A percentile compares a stretch with the other conserved stretches of the same genome.
Evolutionary conservation across 2,113 vertebrate species (phyloP).

Genomic region (Oenanthe oenanthe): DNA sequence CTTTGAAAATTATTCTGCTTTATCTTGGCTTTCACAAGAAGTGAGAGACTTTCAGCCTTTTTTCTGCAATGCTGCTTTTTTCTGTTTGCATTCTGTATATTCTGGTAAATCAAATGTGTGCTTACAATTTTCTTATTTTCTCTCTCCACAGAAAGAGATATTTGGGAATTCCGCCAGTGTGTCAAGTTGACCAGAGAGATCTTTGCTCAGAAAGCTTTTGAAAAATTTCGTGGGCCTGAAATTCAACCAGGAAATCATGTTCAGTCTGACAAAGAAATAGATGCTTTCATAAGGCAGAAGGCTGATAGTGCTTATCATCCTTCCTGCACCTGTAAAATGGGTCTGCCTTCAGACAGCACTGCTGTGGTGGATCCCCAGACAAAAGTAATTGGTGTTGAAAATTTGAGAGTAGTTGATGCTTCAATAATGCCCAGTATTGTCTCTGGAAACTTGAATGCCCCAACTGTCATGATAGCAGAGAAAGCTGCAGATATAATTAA

Average conservation of each 20-base stretch:
- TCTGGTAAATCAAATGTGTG: neutral
- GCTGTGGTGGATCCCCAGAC: constrained; percentile 88
- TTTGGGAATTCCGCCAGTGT: constrained; percentile 87
- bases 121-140: constrained; percentile 11
- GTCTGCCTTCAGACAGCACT: constrained; percentile 78
- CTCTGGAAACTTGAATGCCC: constrained; percentile 94
- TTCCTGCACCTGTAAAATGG: constrained; percentile 97
- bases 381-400: constrained; percentile 86
- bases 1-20: neutral
- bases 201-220: constrained; percentile 91
- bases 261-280: constrained; percentile 88
- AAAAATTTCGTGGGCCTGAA: constrained; percentile 87
- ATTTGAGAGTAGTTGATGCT: constrained; percentile 90
- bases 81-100: neutral
- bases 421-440: constrained; percentile 96
- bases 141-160: constrained; percentile 81
- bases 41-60: neutral
- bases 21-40: neutral
- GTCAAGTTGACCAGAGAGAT: constrained; percentile 91
- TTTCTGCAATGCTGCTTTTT: neutral
- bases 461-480: constrained; percentile 96
- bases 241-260: constrained; percentile 82
- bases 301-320: constrained; percentile 96
- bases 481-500: constrained; percentile 92
- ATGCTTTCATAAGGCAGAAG: constrained; percentile 88